phyloP scores from a whole-genome alignment of 1,140 invertebrate genomes.

The Frieseomelitta varia region DNA sequence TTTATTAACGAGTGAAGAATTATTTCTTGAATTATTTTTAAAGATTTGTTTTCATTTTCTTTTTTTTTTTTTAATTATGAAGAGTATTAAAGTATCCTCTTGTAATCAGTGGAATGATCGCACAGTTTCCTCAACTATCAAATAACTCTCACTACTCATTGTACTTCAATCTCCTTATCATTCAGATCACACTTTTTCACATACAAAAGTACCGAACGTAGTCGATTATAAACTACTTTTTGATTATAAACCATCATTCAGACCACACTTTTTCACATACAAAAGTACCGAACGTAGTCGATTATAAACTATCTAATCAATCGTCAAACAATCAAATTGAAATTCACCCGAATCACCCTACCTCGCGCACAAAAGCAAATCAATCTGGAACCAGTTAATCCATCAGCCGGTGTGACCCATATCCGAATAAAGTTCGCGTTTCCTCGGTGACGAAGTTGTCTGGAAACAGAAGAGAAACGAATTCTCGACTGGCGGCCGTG shows the following conservation, averaged over 20 bases:
- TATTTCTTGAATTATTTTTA: too few relatives aligned
- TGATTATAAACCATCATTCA: too few relatives aligned
- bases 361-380: background rate
- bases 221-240: background rate
- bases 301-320: background rate
- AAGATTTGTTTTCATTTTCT: too few relatives aligned
- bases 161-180: too few relatives aligned
- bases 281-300: background rate
- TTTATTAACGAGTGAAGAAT: too few relatives aligned
- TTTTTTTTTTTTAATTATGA: too few relatives aligned
- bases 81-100: too few relatives aligned
- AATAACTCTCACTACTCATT: too few relatives aligned
- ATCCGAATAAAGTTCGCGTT: constrained; percentile 1
- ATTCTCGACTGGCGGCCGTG: constrained; percentile 17
- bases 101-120: too few relatives aligned
- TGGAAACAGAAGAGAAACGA: constrained; percentile 16
- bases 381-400: background rate
- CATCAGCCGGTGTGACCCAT: constrained; percentile 3
- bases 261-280: background rate
- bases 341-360: background rate
- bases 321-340: background rate
- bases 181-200: background rate
- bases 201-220: background rate
- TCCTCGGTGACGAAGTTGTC: constrained; percentile 22
- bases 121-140: too few relatives aligned